Conservation (phyloP, 2,888 invertebrate genomes). For the Thelaira solivaga region DNA sequence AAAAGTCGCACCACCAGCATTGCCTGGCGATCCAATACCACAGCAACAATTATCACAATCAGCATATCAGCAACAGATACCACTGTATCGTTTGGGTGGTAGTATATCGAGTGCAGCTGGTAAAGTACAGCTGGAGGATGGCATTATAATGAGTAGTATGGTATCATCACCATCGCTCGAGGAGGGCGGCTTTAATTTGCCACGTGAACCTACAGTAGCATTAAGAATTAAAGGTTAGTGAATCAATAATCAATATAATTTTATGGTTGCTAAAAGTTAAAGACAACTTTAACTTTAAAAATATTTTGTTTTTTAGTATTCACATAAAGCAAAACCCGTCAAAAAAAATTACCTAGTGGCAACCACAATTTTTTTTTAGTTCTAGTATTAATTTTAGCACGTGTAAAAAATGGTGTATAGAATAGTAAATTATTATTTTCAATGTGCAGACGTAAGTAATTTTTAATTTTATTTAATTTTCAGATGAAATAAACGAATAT, state of each 20-base stretch:
- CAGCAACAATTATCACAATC: conserved; percentile 80
- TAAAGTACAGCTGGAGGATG: conserved; percentile 70
- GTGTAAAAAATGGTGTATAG: too few relatives aligned
- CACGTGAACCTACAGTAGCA: conserved; percentile 76
- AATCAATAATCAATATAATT: not conserved
- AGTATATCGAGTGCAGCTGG: conserved; percentile 66
- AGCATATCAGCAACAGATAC: conserved; percentile 70
- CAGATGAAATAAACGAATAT: conserved; percentile 82
- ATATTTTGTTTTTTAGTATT: too few relatives aligned
- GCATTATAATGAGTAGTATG: conserved; percentile 74
- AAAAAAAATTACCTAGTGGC: too few relatives aligned
- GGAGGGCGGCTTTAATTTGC: conserved; percentile 77
- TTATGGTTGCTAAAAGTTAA: not conserved
- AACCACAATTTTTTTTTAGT: too few relatives aligned
- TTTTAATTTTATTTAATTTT: not conserved
- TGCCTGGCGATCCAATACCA: conserved; percentile 79
- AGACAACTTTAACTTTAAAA: too few relatives aligned
- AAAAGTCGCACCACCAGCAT: conserved; percentile 87
- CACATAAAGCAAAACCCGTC: too few relatives aligned
- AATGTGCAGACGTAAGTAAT: not conserved
- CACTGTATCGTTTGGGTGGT: conserved; percentile 72
- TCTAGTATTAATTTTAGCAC: too few relatives aligned
- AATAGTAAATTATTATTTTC: not conserved
- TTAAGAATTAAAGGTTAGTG: conserved; percentile 74
- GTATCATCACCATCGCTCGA: conserved; percentile 77